These are phyloP conservation scores for Gymnocypris eckloni DNA, from an alignment of 2,797 vertebrate genomes.

Conservation along the genomic window DNA sequence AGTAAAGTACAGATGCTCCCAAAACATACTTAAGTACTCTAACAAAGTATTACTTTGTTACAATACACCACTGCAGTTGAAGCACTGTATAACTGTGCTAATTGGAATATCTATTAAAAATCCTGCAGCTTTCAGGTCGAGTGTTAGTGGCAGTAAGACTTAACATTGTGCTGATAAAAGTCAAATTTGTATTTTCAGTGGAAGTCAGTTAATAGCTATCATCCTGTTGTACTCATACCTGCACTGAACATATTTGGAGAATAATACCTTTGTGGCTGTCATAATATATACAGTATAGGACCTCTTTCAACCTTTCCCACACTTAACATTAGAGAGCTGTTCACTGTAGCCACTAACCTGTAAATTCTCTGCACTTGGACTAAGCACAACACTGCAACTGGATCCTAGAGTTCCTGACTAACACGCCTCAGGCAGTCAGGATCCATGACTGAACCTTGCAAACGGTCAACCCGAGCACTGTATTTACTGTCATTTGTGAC, in stretches of 20 bases:
- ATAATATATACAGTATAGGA: slow-evolving; percentile 68
- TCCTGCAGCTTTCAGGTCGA: background rate
- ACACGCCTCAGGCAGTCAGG: background rate
- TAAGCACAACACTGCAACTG: slow-evolving; percentile 32
- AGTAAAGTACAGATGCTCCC: no score
- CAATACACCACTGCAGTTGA: background rate
- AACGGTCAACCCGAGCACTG: slow-evolving; percentile 7
- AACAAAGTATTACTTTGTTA: no score
- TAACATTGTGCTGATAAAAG: background rate
- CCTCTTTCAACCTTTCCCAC: slow-evolving; percentile 51
- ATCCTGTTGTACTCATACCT: slow-evolving; percentile 63
- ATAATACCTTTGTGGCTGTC: slow-evolving; percentile 36
- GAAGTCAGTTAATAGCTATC: background rate
- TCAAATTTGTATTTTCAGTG: slow-evolving; percentile 2
- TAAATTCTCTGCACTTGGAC: slow-evolving; percentile 27
- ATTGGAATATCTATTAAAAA: background rate
- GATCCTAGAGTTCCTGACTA: slow-evolving; percentile 22
- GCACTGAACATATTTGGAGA: slow-evolving; percentile 57
- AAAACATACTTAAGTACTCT: no score
- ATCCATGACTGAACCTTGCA: slow-evolving; percentile 9
- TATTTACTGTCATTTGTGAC: slow-evolving; percentile 13
- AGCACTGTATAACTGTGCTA: background rate
- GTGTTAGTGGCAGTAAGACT: background rate
- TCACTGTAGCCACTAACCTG: slow-evolving; percentile 18
- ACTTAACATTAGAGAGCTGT: slow-evolving; percentile 36